Conservation (phyloP, 2,888 invertebrate species). For the Drosophila imparisetae region DNA sequence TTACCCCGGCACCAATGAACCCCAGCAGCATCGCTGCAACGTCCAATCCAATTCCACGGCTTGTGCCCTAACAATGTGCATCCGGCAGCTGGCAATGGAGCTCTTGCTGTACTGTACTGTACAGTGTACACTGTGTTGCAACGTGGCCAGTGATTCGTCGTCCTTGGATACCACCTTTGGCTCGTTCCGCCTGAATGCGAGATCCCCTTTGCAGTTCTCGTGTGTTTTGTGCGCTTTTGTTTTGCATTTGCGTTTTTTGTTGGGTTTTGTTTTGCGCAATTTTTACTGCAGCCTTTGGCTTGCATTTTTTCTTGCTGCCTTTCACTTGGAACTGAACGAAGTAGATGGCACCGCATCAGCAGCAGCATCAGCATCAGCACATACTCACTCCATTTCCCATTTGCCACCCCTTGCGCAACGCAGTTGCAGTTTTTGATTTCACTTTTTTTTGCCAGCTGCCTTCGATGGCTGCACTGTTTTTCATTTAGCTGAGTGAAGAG, state of each 20-base stretch:
- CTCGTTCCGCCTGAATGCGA: constrained; percentile 3
- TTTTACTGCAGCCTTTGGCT: constrained; percentile 80
- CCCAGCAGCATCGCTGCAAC: constrained; percentile 45
- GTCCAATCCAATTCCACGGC: constrained; percentile 76
- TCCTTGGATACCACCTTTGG: constrained; percentile 25
- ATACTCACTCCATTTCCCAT: constrained; percentile 22
- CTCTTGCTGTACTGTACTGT: constrained; percentile 19
- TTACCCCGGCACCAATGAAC: not conserved
- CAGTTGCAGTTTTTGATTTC: constrained; percentile 78
- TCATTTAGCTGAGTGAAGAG: constrained; percentile 55
- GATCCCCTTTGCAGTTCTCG: constrained; percentile 56
- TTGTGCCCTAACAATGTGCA: constrained; percentile 75
- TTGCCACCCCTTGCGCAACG: constrained; percentile 20
- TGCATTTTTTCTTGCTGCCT: constrained; percentile 79
- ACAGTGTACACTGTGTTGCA: constrained; percentile 48
- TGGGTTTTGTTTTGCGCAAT: constrained; percentile 66
- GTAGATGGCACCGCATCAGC: constrained; percentile 61
- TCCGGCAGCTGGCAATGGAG: constrained; percentile 52
- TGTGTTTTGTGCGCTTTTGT: constrained; percentile 54
- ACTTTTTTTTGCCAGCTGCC: constrained; percentile 62
- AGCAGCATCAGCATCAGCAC: constrained; percentile 43
- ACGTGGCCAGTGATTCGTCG: constrained; percentile 70
- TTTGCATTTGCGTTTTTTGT: constrained; percentile 49
- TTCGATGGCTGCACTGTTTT: constrained; percentile 62
- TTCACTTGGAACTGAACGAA: constrained; percentile 66